Evolutionary conservation across 2,797 vertebrate species (phyloP), one percentile per base, ranked within the genome.

Genomic region (Hafferia zeledoni): DNA sequence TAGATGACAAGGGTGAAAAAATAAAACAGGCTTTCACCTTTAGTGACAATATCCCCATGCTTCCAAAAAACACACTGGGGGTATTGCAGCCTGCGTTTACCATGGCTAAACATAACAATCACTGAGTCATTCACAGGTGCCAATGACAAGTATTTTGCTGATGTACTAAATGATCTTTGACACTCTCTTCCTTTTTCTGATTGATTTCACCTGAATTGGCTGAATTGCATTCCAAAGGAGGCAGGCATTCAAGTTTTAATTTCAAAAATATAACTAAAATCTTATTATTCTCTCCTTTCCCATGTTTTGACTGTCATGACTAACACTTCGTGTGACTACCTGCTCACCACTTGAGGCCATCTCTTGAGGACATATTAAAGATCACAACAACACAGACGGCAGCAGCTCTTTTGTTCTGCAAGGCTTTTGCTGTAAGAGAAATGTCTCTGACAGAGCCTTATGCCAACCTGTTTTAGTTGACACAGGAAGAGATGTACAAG

Each of bases 1-100:
- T 94, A 87, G 91, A 88, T 96, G 93, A 96, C 95, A 96, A 92
- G 95, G 94, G 94, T 96, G 95, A 95, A 96, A 96, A 96, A 96
- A 92, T 94, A 95, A 95, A 95, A 92, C 93, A 96, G 95, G 90
- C 93, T 96, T 96, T 96, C 94, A 96, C 94, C 94, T 95, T 94
- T 95, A 88, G 88, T 86, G 80, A 90, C 81, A 96, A 89, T 95
- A 95, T 95, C 92, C 70, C 49, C 71, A 89, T 83, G 83, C 80
- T 95, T 95, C 86, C 81, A 89, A 94, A 94, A 96, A 84, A 18
- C 31, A 60, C 47, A 17, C 24, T 65, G 65, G 9, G 80, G 67
- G 5, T 80, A 93, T 84, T 95, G 82, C 93, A 91, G 71, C 33
- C 74, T 82, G 56, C 18, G 0, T 87, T 86, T 79, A 88, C 28